phyloP scores from a whole-genome alignment of 2,888 invertebrate genomes.

The Melieria picta region DNA sequence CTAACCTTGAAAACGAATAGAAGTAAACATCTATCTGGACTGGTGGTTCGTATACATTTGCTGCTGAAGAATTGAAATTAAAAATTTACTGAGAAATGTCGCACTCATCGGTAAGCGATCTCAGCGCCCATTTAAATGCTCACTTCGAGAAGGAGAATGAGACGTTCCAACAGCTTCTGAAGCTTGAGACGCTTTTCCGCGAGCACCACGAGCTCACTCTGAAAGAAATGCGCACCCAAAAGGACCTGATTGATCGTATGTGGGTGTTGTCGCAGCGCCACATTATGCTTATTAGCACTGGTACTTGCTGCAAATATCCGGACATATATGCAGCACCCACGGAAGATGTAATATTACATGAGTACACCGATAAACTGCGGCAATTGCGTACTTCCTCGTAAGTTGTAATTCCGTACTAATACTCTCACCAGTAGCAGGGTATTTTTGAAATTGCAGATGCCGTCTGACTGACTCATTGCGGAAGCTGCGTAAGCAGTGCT shows the following conservation, averaged over 20 bases:
- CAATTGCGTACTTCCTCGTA: constrained; percentile 52
- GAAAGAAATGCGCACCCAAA: constrained; percentile 51
- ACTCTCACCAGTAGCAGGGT: not conserved
- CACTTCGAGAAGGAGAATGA: constrained; percentile 48
- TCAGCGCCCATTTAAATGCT: not conserved
- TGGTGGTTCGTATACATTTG: no score
- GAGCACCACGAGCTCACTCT: constrained; percentile 45
- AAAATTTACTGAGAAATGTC: not conserved
- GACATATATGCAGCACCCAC: constrained; percentile 54
- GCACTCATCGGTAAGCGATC: not conserved
- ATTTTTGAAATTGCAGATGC: constrained; percentile 29
- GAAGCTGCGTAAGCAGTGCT: constrained; percentile 43
- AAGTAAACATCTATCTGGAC: no score
- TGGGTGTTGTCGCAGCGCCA: constrained; percentile 60
- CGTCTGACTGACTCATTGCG: constrained; percentile 43
- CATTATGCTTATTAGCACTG: constrained; percentile 52
- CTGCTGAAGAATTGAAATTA: no score
- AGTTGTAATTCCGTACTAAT: constrained; percentile 4
- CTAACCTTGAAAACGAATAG: no score
- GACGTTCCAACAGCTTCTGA: constrained; percentile 45
- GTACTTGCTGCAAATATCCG: constrained; percentile 52
- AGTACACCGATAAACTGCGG: constrained; percentile 55
- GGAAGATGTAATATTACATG: constrained; percentile 55
- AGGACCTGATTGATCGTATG: constrained; percentile 50
- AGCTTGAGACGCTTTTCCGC: constrained; percentile 49